Evolutionary conservation across 2,888 invertebrate species (phyloP).

Genomic region (Megastigmus dorsalis): DNA sequence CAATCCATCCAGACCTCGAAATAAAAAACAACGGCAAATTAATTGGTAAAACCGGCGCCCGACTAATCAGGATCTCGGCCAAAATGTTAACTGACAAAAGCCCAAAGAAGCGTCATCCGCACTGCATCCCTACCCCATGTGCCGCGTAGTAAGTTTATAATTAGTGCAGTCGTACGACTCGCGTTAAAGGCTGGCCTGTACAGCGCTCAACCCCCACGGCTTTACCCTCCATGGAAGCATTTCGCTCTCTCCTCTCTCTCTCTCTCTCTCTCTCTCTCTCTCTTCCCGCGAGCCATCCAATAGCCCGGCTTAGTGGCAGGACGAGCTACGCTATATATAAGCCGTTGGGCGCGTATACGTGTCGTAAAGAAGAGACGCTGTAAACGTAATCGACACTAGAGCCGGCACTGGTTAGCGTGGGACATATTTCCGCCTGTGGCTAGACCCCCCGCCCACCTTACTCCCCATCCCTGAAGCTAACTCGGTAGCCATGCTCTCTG

Average conservation of each 20-base stretch:
- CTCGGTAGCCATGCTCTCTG: no score
- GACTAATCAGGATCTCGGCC: no score
- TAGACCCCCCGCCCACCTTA: background rate
- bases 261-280: no score
- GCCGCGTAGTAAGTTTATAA: slow-evolving; percentile 7
- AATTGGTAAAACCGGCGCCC: no score
- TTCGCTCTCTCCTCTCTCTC: no score
- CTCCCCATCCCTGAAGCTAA: background rate
- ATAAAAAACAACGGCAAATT: no score
- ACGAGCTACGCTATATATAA: background rate
- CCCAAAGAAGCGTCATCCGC: no score
- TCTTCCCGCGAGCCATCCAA: slow-evolving; percentile 19
- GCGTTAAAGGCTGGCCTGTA: no score
- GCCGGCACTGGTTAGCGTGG: slow-evolving; percentile 14
- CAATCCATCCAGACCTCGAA: no score
- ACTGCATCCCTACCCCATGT: no score
- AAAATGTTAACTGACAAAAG: no score
- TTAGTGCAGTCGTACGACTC: slow-evolving; percentile 10
- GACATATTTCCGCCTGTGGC: slow-evolving; percentile 24
- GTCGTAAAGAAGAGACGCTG: slow-evolving; percentile 44
- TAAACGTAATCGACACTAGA: slow-evolving; percentile 37
- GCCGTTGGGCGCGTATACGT: slow-evolving; percentile 1
- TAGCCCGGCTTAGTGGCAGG: slow-evolving; percentile 18
- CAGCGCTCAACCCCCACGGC: background rate
- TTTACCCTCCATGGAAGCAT: background rate